Evolutionary conservation across 2,888 invertebrate genomes (phyloP), one percentile per base, ranked within the genome.

Genomic region (Amphipoea oculea): DNA sequence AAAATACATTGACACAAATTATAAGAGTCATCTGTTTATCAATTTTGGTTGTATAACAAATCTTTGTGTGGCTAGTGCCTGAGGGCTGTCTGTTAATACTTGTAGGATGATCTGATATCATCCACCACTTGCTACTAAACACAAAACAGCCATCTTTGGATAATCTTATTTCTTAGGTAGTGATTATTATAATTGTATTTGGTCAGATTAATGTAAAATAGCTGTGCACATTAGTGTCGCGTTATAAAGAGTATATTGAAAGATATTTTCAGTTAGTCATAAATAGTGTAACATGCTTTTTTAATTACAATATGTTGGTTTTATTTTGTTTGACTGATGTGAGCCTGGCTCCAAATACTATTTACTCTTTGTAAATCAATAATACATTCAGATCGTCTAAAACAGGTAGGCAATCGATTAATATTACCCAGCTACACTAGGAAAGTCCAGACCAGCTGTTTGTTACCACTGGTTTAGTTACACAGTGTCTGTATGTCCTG

Each of bases 251-350:
- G 89, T 93, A 91, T 93, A 94, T 92, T 94, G 90, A 91, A 94
- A 93, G 88, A 93, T 93, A 94, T 94, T 95, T 95, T 95, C 93
- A 93, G 91, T 94, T 95, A 94, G 93, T 94, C 93, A 92, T 94
- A 94, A 93, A 94, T 95, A 96, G 94, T 95, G 94, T 94, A 96
- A 95, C 95, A 95, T 94, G 96, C 96, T 95, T 96, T 95, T 95
- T 94, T 93, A 92, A 95, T 94, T 95, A 95, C 92, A 93, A 88
- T 79, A 82, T 86, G 79, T 90, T 92, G 87, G 93, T 95, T 95
- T 95, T 92, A 94, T 95, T 94, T 88, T 85, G 77, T 78, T 82
- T 86, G 40, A 60, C 36, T 69, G 20, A 57, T 76, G 48, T 57
- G 69, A 69, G 73, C n/a, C 7, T 29, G 14, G 42, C 29, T 68